Conservation (phyloP, 2,888 invertebrate species). For the Polydrusus pterygomalis region DNA sequence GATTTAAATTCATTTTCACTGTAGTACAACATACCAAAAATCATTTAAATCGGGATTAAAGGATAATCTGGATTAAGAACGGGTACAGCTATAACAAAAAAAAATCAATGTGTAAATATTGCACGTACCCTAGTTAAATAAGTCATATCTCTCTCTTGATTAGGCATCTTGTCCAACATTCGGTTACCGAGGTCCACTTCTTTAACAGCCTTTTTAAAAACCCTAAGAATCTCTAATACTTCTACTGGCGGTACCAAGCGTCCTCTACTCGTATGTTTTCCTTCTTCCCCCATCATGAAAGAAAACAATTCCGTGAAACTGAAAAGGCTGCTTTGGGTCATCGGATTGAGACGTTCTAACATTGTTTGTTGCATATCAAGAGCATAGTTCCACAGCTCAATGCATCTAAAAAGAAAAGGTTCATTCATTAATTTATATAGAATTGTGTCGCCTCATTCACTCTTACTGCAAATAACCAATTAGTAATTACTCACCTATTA, state of each 20-base stretch:
- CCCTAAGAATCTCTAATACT: conserved; percentile 87
- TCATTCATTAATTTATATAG: no score
- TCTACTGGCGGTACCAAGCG: conserved; percentile 83
- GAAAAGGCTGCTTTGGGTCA: conserved; percentile 95
- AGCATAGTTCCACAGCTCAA: conserved; percentile 97
- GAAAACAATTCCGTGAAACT: conserved; percentile 96
- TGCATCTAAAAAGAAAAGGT: conserved; percentile 76
- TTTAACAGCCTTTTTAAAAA: conserved; percentile 87
- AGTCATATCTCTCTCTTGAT: conserved; percentile 82
- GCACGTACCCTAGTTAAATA: conserved; percentile 83
- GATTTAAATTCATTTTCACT: no score
- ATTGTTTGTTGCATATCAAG: conserved; percentile 96
- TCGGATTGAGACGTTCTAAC: conserved; percentile 92
- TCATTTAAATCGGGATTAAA: no score
- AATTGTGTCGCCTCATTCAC: no score
- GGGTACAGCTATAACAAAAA: no score
- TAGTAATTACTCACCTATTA: conserved; percentile 73
- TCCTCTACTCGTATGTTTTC: conserved; percentile 75
- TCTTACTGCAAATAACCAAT: no score
- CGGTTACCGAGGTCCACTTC: conserved; percentile 82
- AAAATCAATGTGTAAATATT: no score
- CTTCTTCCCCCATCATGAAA: conserved; percentile 94
- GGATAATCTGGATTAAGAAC: no score
- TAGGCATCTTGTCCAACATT: conserved; percentile 76
- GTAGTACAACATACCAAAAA: no score